phyloP scores from a whole-genome alignment of 2,797 vertebrate species.

The Cyclura pinguis region DNA sequence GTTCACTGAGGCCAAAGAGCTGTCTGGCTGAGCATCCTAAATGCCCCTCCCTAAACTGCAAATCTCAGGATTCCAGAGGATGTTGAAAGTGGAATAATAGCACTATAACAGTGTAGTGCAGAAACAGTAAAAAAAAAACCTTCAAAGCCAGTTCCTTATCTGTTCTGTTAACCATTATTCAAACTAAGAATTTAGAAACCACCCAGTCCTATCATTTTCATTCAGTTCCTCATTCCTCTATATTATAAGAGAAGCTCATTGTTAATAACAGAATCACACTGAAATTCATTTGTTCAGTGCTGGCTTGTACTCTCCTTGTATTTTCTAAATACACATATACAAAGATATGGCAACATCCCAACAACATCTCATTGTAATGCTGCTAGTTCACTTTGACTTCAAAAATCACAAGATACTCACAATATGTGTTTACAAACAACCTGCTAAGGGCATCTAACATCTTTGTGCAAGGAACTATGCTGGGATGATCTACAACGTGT shows the following conservation, averaged over 20 bases:
- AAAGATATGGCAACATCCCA: not conserved
- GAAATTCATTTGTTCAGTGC: constrained; percentile 8
- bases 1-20: no score
- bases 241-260: not conserved
- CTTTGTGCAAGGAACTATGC: not conserved
- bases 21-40: no score
- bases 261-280: not conserved
- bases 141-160: not conserved
- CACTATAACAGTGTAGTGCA: no score
- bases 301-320: not conserved
- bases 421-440: not conserved
- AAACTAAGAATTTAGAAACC: constrained; percentile 14
- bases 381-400: not conserved
- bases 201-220: constrained; percentile 1
- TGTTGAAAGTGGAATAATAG: no score
- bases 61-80: no score
- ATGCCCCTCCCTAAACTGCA: no score
- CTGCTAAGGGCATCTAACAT: not conserved
- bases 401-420: not conserved
- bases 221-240: constrained; percentile 17
- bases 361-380: not conserved
- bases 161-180: not conserved
- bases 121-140: not conserved
- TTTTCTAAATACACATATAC: not conserved
- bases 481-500: not conserved